Evolutionary conservation across 2,113 vertebrate species (phyloP).

Genomic region (Sylvia atricapilla): DNA sequence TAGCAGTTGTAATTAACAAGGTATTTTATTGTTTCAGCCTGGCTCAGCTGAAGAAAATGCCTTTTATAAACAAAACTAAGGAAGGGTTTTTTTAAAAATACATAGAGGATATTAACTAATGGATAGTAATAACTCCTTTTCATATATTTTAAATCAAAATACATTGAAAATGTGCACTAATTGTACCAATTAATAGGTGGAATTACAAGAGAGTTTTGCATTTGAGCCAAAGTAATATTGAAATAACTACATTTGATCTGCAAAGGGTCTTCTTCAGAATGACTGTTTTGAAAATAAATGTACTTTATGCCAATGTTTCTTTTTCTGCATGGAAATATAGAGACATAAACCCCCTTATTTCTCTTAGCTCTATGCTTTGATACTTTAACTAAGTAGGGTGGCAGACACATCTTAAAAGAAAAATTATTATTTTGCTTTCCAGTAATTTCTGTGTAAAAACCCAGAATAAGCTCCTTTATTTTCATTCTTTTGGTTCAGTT

Average conservation of each 20-base stretch:
- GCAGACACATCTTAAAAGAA: not conserved
- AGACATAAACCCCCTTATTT: not conserved
- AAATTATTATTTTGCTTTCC: conserved; percentile 5
- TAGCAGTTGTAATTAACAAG: not conserved
- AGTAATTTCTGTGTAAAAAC: not conserved
- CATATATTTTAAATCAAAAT: not conserved
- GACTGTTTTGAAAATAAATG: not conserved
- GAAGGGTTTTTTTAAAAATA: not conserved
- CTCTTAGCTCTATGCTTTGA: not conserved
- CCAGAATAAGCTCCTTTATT: not conserved
- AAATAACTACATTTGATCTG: not conserved
- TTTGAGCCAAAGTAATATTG: not conserved
- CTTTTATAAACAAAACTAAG: not conserved
- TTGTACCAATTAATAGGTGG: not conserved
- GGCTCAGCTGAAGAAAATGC: not conserved
- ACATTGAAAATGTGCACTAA: not conserved
- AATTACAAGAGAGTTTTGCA: not conserved
- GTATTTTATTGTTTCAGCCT: not conserved
- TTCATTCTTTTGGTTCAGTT: not conserved
- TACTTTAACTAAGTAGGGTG: not conserved
- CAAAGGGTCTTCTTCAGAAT: conserved; percentile 15
- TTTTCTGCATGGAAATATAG: not conserved
- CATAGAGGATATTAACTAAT: not conserved
- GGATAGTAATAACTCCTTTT: not conserved
- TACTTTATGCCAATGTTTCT: not conserved